These are phyloP conservation scores for Atta texana DNA, from an alignment of 1,140 invertebrate genomes.

Conservation along the genomic window DNA sequence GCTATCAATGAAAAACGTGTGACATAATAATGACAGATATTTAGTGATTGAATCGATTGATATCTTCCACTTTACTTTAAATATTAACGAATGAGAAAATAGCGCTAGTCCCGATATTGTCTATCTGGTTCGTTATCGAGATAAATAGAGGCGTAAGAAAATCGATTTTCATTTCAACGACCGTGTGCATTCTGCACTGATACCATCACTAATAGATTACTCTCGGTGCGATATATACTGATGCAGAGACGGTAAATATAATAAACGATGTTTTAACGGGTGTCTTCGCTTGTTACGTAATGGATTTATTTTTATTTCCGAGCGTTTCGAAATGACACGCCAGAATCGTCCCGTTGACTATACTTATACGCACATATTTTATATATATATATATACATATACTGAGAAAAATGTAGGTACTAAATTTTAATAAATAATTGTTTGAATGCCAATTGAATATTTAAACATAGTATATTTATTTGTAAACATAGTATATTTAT, in stretches of 20 bases:
- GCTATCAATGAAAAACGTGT: background rate
- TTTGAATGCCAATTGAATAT: too few species aligned
- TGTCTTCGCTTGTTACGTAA: constrained; percentile 36
- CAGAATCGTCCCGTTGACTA: constrained; percentile 1
- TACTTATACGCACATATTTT: background rate
- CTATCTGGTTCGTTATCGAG: background rate
- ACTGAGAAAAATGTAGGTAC: too few species aligned
- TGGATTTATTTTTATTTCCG: constrained; percentile 60
- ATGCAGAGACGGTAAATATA: constrained; percentile 8
- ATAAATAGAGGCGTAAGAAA: constrained; percentile 8
- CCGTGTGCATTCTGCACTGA: background rate
- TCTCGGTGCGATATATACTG: background rate
- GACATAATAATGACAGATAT: constrained; percentile 25
- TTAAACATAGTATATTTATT: too few species aligned
- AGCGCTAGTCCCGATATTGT: background rate
- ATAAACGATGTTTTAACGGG: constrained; percentile 40
- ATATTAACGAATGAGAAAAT: constrained; percentile 16
- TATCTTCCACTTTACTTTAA: background rate
- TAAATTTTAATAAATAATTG: too few species aligned
- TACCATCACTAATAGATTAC: constrained; percentile 9
- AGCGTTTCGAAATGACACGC: constrained; percentile 50
- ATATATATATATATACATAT: too few species aligned
- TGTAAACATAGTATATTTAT: too few species aligned
- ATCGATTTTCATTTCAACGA: constrained; percentile 12
- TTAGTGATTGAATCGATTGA: constrained; percentile 6